These are phyloP conservation scores for Belgica antarctica DNA, from an alignment of 2,888 invertebrate species.

Conservation along the genomic window DNA sequence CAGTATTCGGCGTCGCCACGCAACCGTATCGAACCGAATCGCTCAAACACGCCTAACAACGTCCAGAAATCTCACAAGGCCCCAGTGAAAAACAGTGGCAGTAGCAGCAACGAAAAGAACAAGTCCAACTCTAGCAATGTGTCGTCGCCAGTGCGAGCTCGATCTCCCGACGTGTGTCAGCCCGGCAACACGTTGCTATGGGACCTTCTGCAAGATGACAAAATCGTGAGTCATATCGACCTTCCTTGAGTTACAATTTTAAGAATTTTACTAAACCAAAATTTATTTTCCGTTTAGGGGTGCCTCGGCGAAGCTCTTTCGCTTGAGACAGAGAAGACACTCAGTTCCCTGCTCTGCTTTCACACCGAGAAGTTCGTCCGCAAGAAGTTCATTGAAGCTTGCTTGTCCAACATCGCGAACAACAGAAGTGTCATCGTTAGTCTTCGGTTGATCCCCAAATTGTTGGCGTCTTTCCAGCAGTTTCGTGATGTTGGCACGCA, in stretches of 20 bases:
- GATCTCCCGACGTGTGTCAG: conserved; percentile 69
- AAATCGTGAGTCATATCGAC: conserved; percentile 64
- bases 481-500: conserved; percentile 83
- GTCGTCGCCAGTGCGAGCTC: conserved; percentile 51
- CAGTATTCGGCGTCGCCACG: conserved; percentile 47
- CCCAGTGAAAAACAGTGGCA: background rate
- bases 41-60: conserved; percentile 43
- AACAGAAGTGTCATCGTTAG: conserved; percentile 90
- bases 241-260: conserved; percentile 24
- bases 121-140: conserved; percentile 50
- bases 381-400: conserved; percentile 93
- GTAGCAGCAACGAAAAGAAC: conserved; percentile 45
- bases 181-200: conserved; percentile 90
- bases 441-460: conserved; percentile 79
- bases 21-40: conserved; percentile 44
- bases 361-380: conserved; percentile 85
- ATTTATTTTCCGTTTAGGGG: conserved; percentile 57
- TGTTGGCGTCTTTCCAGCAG: conserved; percentile 88
- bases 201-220: conserved; percentile 90
- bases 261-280: conserved; percentile 20
- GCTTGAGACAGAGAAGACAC: conserved; percentile 88
- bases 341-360: conserved; percentile 84
- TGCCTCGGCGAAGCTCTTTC: conserved; percentile 87
- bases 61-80: background rate
- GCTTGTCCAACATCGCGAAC: conserved; percentile 81